Conservation (phyloP, 2,113 vertebrate species). For the Pterocles gutturalis region DNA sequence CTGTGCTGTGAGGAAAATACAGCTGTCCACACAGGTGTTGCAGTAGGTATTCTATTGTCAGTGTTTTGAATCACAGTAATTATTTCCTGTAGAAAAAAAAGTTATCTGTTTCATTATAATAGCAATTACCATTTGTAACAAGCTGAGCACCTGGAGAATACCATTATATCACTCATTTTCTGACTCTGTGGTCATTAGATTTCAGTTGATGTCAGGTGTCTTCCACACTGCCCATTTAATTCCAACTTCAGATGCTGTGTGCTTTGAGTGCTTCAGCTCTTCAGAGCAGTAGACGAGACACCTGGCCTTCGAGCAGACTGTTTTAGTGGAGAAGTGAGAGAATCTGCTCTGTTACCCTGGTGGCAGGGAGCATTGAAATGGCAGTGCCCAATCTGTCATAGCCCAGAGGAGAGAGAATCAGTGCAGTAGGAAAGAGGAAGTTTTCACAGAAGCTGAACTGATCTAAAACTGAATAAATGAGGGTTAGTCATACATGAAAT, state of each 20-base stretch:
- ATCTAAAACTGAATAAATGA: neutral
- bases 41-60: neutral
- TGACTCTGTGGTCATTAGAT: neutral
- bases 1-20: neutral
- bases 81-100: neutral
- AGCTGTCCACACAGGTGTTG: neutral
- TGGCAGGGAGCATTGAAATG: neutral
- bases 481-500: neutral
- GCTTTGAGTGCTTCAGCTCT: neutral
- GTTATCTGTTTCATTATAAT: neutral
- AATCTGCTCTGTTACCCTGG: neutral
- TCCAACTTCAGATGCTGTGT: neutral
- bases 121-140: neutral
- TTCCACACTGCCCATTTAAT: neutral
- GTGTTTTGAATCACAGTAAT: slow-evolving; percentile 4
- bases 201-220: neutral
- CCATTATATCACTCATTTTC: neutral
- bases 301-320: neutral
- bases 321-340: neutral
- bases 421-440: neutral
- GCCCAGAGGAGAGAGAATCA: neutral
- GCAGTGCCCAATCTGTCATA: neutral
- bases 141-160: neutral
- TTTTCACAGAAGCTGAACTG: neutral
- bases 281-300: neutral